A percentile compares a stretch with the other conserved stretches of the same genome.
Evolutionary conservation across 2,797 vertebrate genomes (phyloP).

Genomic region (Lophotriccus pileatus): DNA sequence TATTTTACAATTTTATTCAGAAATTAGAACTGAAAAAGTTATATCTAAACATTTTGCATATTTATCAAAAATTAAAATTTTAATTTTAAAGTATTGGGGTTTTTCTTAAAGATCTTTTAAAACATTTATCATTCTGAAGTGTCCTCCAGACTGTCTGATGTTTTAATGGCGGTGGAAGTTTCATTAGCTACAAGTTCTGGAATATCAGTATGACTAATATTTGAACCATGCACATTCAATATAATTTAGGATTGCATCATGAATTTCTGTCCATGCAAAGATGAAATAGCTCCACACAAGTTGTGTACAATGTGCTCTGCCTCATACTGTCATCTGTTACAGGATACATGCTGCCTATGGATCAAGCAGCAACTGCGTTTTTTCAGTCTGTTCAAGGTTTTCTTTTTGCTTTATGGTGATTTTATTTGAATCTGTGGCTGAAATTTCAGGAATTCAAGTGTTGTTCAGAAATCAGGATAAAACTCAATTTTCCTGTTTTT

Average conservation of each 20-base stretch:
- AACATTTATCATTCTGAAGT: neutral
- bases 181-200: neutral
- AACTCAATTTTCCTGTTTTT: neutral
- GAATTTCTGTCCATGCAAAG: neutral
- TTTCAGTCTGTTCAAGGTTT: neutral
- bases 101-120: neutral
- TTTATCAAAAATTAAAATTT: neutral
- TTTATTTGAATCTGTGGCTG: neutral
- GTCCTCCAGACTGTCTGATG: neutral
- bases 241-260: neutral
- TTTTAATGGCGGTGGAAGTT: neutral
- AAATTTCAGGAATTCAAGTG: neutral
- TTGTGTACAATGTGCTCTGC: neutral
- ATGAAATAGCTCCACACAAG: neutral
- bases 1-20: neutral
- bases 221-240: neutral
- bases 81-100: rapidly evolving
- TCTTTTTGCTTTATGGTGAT: neutral
- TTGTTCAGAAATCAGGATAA: neutral
- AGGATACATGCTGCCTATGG: rapidly evolving
- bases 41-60: neutral
- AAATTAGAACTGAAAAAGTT: neutral
- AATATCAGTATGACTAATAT: neutral
- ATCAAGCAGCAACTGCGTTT: neutral
- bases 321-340: neutral